Evolutionary conservation across 2,797 vertebrate genomes (phyloP), one percentile per base, ranked within the genome.

Genomic region (Falco concolor): DNA sequence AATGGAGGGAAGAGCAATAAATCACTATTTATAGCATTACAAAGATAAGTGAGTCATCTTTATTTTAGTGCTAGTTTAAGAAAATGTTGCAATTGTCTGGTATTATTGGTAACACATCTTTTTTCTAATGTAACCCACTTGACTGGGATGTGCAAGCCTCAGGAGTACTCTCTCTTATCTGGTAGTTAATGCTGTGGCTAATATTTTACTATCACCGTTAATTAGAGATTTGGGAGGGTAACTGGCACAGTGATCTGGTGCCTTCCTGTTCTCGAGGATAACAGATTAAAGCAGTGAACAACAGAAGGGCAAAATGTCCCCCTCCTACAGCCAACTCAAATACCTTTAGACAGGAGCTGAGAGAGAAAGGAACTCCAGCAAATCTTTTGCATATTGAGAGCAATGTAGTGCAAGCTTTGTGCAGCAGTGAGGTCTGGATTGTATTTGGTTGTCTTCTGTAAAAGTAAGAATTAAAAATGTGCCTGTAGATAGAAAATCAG

Each of bases 191-290:
- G 52, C 65, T 36, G 52, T 69, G 44, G 57, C 72, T 67, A 60
- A 69, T 94, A 89, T 92, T 96, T 95, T 87, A 70, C 86, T 91
- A 76, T 95, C 90, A 93, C 16, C 53, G 34, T 91, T 74, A 88
- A 87, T 95, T 89, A 90, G 84, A 94, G 60, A 76, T 73, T 81
- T 91, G 65, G 79, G 79, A 81, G 87, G 60, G 56, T 64, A 49
- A 52, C 85, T 94, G 92, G 86, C 64, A 73, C 38, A 73, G 47
- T 30, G 80, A 52, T 82, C 21, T 90, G 73, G 57, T 82, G 49
- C 30, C 70, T 60, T 93, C 79, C 79, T 5, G 0, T 90, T 85
- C 77, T 72, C 0, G 1, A 57, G 72, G n/a, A 76, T 50, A 81
- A 72, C 53, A 81, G 76, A 91, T 93, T 63, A 90, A n/a, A 79